Evolutionary conservation across 2,113 vertebrate species (phyloP), one percentile per base, ranked within the genome.

Genomic region (Psophia crepitans): DNA sequence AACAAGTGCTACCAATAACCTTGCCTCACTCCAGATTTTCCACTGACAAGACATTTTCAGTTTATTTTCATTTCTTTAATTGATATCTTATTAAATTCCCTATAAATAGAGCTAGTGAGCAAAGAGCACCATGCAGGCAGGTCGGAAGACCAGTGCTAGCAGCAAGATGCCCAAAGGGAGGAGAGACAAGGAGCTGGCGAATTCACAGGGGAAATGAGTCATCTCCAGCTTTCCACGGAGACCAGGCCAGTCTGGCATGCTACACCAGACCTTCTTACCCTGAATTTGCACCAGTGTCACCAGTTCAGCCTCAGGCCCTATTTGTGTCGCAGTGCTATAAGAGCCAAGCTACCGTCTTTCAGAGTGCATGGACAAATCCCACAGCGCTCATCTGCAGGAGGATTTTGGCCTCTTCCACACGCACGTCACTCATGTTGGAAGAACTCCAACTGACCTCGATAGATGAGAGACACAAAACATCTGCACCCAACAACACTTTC

Each of bases 61-160:
- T 87, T 93, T 96, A 65, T 74, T 96, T 95, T 82, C 56, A 51
- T 94, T 69, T 30, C 86, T 94, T 94, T 96, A 96, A 96, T 69
- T 89, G 77, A 58, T 84, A 54, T 57, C 74, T 89, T 82, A 89
- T 85, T 96, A 87, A 92, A 82, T 76, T 16, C 63, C 49, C 81
- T 95, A 74, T 85, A 92, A 96, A 95, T 64, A 97, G 84, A 93
- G 20, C 70, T 65, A 24, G 15, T 0, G 0, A 92, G 89, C 39
- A 53, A 28, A 89, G 51, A 81, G 48, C 79, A 49, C 9, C 11
- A 6, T 10, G 28, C 54, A 21, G 28, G 71, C 37, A 0, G 56
- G 44, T 6, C 5, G 3, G 63, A 86, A 77, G 43, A 58, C 5
- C 82, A 53, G 46, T 8, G 33, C 84, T 37, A 54, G 65, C 61